Conservation (phyloP, 2,113 vertebrate species). For the Hemibagrus wyckioides region DNA sequence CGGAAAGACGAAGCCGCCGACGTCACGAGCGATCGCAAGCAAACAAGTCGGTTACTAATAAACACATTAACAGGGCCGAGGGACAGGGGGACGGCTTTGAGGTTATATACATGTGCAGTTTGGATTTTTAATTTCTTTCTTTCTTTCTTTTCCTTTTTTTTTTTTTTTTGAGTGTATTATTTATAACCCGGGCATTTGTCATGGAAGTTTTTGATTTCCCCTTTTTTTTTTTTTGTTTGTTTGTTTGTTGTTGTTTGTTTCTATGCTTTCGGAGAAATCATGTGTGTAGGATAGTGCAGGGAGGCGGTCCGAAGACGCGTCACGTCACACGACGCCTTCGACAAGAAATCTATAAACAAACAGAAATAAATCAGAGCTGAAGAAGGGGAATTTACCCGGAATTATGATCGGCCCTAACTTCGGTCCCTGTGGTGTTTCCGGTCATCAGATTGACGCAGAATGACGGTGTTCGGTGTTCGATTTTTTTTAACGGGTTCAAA, state of each 20-base stretch:
- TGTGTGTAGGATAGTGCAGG: not conserved
- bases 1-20: not conserved
- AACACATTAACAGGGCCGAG: slow-evolving; percentile 54
- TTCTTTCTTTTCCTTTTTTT: not conserved
- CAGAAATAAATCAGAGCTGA: not conserved
- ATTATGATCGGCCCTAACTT: not conserved
- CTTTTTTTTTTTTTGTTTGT: not conserved
- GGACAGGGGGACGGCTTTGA: slow-evolving; percentile 40
- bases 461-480: slow-evolving; percentile 3
- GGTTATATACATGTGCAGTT: not conserved
- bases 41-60: slow-evolving; percentile 43
- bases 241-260: not conserved
- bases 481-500: slow-evolving; percentile 26
- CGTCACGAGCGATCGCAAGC: slow-evolving; percentile 32
- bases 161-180: slow-evolving; percentile 58
- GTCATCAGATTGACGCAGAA: not conserved
- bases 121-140: slow-evolving; percentile 15
- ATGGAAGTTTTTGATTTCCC: slow-evolving; percentile 54
- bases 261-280: not conserved
- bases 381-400: not conserved
- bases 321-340: too few relatives aligned
- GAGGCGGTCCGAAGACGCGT: not conserved
- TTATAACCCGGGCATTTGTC: slow-evolving; percentile 69
- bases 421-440: slow-evolving; percentile 16
- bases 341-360: not conserved